Percentiles rank a stretch among this genome's conserved stretches.
These are phyloP conservation scores for Kuschelorhynchus macadamiae DNA, from an alignment of 2,888 invertebrate species.

Conservation along the genomic window DNA sequence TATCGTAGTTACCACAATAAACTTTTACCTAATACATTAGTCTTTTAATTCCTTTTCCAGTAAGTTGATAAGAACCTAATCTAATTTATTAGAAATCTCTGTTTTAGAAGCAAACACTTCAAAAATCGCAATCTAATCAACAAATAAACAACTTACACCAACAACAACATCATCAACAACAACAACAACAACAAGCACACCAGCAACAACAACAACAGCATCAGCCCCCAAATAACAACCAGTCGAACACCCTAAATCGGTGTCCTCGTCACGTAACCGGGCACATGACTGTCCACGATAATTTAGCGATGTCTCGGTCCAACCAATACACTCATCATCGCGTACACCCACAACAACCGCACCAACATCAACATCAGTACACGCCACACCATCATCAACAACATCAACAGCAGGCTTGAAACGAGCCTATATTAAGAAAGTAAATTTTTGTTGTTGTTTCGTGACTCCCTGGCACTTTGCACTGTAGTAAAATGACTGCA, in stretches of 20 bases:
- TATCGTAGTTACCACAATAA: no score
- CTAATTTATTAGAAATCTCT: background rate
- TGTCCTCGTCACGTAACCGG: constrained; percentile 56
- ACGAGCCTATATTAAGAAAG: constrained; percentile 4
- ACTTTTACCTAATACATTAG: no score
- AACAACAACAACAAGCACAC: no score
- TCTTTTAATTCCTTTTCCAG: no score
- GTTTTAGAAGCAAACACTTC: constrained; percentile 29
- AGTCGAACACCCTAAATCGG: constrained; percentile 45
- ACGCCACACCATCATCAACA: constrained; percentile 33
- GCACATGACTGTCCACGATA: constrained; percentile 50
- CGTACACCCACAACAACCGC: constrained; percentile 31
- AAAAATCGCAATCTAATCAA: constrained; percentile 41
- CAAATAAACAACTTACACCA: constrained; percentile 39
- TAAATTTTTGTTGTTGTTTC: constrained; percentile 14
- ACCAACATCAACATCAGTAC: constrained; percentile 17
- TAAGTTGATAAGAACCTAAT: no score
- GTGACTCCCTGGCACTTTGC: constrained; percentile 16
- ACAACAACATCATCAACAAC: background rate
- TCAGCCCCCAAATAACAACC: constrained; percentile 4
- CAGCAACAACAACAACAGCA: background rate
- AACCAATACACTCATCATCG: constrained; percentile 49
- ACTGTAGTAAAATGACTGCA: constrained; percentile 1
- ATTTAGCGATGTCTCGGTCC: constrained; percentile 40
- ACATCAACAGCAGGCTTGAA: no score